Percentiles rank a stretch among this genome's conserved stretches.
These are phyloP conservation scores for Ips nitidus DNA, from an alignment of 1,140 invertebrate genomes.

Conservation along the genomic window DNA sequence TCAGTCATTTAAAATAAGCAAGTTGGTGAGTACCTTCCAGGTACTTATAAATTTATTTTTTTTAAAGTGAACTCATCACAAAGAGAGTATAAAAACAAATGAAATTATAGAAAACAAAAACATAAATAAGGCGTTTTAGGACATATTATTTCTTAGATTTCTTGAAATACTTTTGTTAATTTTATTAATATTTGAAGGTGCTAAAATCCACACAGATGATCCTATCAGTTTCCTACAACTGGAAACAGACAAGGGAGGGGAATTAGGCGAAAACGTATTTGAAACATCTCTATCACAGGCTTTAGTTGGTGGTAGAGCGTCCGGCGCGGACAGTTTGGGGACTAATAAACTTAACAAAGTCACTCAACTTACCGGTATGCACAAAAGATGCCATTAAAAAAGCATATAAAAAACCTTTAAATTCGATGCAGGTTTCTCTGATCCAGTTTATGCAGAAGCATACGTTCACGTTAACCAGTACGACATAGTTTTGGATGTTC, in stretches of 20 bases:
- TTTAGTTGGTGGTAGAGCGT: constrained; percentile 64
- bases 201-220: constrained; percentile 78
- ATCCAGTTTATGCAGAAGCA: constrained; percentile 98
- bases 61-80: too few relatives aligned
- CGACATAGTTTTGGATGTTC: constrained; percentile 94
- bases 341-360: constrained; percentile 80
- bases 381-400: not conserved
- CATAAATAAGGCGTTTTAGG: too few relatives aligned
- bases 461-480: constrained; percentile 99
- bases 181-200: constrained; percentile 8
- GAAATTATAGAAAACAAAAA: too few relatives aligned
- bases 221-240: constrained; percentile 86
- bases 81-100: too few relatives aligned
- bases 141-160: too few relatives aligned
- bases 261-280: constrained; percentile 90
- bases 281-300: constrained; percentile 94
- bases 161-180: too few relatives aligned
- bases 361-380: constrained; percentile 88
- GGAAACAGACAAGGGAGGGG: constrained; percentile 67
- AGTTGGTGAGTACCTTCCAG: too few relatives aligned
- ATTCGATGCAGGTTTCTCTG: constrained; percentile 74
- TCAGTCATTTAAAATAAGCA: too few relatives aligned
- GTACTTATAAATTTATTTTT: too few relatives aligned
- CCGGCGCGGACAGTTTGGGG: constrained; percentile 52
- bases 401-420: not conserved